Percentiles rank a stretch among this genome's conserved stretches.
Conservation (phyloP, 2,888 invertebrate genomes). For the Hetaerina titia region DNA sequence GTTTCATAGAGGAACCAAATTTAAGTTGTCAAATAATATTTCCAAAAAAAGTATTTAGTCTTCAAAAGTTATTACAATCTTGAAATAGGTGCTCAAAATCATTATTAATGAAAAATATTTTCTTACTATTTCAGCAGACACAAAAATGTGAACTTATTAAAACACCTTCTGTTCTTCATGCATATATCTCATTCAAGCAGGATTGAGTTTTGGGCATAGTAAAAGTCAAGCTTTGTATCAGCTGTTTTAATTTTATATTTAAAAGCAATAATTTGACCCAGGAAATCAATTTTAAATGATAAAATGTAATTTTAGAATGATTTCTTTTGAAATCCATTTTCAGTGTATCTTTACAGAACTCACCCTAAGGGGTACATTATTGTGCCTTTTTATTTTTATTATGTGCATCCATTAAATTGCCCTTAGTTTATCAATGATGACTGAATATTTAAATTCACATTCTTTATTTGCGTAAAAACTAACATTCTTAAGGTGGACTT, state of each 20-base stretch:
- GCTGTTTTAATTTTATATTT: background rate
- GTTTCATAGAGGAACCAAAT: background rate
- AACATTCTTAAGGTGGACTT: background rate
- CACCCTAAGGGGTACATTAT: background rate
- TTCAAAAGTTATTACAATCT: no score
- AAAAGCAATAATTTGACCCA: background rate
- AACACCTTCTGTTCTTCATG: background rate
- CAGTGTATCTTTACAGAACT: background rate
- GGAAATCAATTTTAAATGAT: background rate
- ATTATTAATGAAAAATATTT: no score
- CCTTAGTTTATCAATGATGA: background rate
- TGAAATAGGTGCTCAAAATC: no score
- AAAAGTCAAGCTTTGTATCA: background rate
- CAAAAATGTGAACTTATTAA: background rate
- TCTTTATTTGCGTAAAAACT: background rate
- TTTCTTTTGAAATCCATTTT: background rate
- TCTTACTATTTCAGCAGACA: no score
- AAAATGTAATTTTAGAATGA: background rate
- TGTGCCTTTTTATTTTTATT: background rate
- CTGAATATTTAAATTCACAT: background rate
- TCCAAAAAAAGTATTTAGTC: no score
- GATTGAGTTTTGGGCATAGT: background rate
- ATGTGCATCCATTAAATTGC: background rate
- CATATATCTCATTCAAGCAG: background rate
- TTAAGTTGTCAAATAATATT: background rate